Conservation (phyloP, 2,888 invertebrate species). For the Mamestra brassicae region DNA sequence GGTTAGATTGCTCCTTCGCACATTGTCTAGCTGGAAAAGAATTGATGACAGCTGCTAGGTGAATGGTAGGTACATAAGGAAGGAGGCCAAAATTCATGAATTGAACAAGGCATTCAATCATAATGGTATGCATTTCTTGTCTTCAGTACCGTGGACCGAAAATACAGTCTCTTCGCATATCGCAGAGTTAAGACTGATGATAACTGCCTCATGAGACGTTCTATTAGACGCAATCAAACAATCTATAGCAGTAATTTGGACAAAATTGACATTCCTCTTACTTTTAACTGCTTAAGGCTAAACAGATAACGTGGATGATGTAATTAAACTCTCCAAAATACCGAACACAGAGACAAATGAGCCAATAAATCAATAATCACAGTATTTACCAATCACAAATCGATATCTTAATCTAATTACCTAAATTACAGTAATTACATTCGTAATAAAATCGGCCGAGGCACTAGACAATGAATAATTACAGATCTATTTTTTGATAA, state of each 20-base stretch:
- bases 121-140: too few species aligned
- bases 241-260: conserved; percentile 17
- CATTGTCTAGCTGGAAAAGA: background rate
- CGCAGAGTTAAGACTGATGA: background rate
- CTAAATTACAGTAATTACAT: conserved; percentile 70
- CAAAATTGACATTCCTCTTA: conserved; percentile 24
- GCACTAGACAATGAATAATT: conserved; percentile 72
- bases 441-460: conserved; percentile 65
- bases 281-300: conserved; percentile 46
- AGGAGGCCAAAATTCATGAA: too few species aligned
- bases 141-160: background rate
- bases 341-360: conserved; percentile 48
- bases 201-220: background rate
- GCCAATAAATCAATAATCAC: conserved; percentile 67
- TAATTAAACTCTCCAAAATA: conserved; percentile 54
- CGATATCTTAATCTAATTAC: conserved; percentile 71
- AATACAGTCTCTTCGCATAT: background rate
- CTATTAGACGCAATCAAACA: conserved; percentile 2
- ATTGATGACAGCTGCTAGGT: too few species aligned
- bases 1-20: too few species aligned
- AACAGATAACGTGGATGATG: conserved; percentile 35
- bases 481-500: conserved; percentile 70
- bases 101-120: too few species aligned
- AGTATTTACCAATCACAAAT: conserved; percentile 64
- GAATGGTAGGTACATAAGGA: too few species aligned